phyloP scores from a whole-genome alignment of 1,140 invertebrate species.

The Trinorchestia longiramus region DNA sequence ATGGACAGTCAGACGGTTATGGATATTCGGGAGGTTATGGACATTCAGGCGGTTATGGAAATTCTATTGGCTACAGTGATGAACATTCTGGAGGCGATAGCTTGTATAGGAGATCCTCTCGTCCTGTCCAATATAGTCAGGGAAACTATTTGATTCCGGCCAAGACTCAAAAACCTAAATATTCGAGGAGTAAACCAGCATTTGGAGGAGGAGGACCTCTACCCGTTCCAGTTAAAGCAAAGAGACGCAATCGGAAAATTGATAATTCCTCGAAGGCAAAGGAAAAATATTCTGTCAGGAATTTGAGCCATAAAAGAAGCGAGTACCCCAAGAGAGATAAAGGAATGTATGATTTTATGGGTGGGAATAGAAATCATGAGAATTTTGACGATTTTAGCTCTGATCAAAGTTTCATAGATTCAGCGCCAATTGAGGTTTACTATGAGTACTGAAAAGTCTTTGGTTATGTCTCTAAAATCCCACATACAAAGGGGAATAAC shows the following conservation, averaged over 20 bases:
- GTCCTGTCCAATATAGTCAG: neutral
- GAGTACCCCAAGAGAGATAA: neutral
- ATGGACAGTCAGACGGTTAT: neutral
- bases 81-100: neutral
- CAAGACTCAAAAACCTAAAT: neutral
- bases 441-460: neutral
- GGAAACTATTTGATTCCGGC: neutral
- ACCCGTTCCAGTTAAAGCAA: neutral
- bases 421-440: neutral
- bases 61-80: neutral
- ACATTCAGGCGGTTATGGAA: neutral
- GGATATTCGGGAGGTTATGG: neutral
- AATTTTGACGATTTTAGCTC: neutral
- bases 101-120: neutral
- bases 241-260: neutral
- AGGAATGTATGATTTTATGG: neutral
- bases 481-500: neutral
- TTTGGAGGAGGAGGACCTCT: neutral
- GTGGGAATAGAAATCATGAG: neutral
- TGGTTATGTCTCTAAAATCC: neutral
- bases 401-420: neutral
- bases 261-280: neutral
- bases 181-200: neutral
- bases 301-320: neutral
- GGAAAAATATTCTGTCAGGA: neutral